phyloP scores from a whole-genome alignment of 2,797 vertebrate species.

The Lacerta viridis region DNA sequence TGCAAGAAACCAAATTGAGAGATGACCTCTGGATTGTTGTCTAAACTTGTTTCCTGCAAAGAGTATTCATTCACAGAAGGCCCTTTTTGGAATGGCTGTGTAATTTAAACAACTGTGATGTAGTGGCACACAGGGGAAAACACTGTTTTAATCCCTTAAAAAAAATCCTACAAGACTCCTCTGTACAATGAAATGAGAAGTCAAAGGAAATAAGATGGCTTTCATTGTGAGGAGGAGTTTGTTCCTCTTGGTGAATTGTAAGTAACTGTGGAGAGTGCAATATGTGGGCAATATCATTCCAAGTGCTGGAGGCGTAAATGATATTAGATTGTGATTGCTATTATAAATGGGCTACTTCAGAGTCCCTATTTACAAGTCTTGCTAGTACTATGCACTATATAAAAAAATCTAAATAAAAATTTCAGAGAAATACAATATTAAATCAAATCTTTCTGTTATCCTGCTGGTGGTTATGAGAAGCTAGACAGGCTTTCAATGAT shows the following conservation, averaged over 20 bases:
- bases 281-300: background rate
- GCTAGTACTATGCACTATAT: background rate
- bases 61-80: background rate
- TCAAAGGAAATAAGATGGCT: background rate
- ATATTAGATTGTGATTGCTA: background rate
- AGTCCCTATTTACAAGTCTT: constrained; percentile 15
- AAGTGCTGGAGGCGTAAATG: background rate
- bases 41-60: background rate
- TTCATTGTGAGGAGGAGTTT: background rate
- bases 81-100: background rate
- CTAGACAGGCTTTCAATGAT: background rate
- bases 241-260: background rate
- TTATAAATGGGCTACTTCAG: background rate
- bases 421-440: constrained; percentile 25
- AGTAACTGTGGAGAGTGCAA: background rate
- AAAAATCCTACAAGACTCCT: accelerated
- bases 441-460: constrained; percentile 34
- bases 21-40: background rate
- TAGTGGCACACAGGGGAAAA: background rate
- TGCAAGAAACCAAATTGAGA: background rate
- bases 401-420: constrained; percentile 46
- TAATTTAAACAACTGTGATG: background rate
- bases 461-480: constrained; percentile 31
- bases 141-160: background rate
- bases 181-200: background rate